Evolutionary conservation across 1,140 invertebrate species (phyloP).

Genomic region (Euschistus heros): DNA sequence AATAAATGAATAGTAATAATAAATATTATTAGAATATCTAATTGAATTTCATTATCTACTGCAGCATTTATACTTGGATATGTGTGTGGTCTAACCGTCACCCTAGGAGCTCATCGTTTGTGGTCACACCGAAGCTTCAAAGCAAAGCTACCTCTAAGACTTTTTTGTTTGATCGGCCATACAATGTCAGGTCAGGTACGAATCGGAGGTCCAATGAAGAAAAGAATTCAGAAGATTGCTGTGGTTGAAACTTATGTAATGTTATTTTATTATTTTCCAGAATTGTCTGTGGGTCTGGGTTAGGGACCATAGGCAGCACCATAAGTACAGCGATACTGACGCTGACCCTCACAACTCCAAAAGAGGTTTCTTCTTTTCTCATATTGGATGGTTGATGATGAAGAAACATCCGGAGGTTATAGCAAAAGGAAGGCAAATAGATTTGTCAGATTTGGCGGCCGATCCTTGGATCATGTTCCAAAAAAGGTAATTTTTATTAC

Average conservation of each 20-base stretch:
- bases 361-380: conserved; percentile 55
- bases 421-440: conserved; percentile 53
- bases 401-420: conserved; percentile 53
- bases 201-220: too few relatives aligned
- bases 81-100: background rate
- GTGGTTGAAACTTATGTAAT: too few relatives aligned
- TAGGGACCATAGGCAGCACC: conserved; percentile 53
- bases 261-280: conserved; percentile 40
- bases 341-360: conserved; percentile 54
- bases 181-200: too few relatives aligned
- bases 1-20: too few relatives aligned
- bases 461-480: conserved; percentile 65
- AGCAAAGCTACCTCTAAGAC: conserved; percentile 64
- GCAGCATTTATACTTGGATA: background rate
- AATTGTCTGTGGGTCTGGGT: conserved; percentile 38
- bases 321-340: conserved; percentile 54
- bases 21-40: too few relatives aligned
- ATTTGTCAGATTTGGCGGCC: conserved; percentile 55
- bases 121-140: conserved; percentile 84
- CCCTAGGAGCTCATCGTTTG: background rate
- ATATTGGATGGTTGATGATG: conserved; percentile 54
- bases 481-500: conserved; percentile 39
- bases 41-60: background rate
- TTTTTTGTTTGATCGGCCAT: conserved; percentile 53
- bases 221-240: too few relatives aligned